Evolutionary conservation across 2,113 vertebrate genomes (phyloP).

Genomic region (Andinoacara biseriatus): DNA sequence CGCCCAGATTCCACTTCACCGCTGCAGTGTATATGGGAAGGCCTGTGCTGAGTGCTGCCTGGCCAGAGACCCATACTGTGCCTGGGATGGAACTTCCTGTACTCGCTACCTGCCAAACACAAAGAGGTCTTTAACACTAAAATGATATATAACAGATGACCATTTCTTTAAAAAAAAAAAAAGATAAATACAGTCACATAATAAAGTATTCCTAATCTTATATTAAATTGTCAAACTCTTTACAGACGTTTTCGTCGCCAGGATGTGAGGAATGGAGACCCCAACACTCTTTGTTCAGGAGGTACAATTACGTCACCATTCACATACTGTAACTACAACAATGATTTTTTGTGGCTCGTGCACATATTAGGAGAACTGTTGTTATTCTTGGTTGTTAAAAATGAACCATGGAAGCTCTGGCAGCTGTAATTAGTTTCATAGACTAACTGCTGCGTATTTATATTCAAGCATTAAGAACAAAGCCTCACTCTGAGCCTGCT

Average conservation of each 20-base stretch:
- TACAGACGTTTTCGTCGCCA: conserved; percentile 92
- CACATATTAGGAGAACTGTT: not conserved
- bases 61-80: conserved; percentile 96
- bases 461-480: conserved; percentile 15
- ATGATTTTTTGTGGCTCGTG: not conserved
- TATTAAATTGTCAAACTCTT: not conserved
- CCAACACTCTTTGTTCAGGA: conserved; percentile 91
- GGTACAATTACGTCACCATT: conserved; percentile 73
- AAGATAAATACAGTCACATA: not conserved
- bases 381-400: not conserved
- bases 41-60: conserved; percentile 96
- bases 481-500: not conserved
- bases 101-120: conserved; percentile 93
- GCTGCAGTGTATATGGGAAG: conserved; percentile 91
- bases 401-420: not conserved
- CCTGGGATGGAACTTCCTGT: conserved; percentile 93
- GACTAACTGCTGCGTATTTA: not conserved
- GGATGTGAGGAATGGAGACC: conserved; percentile 94
- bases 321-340: not conserved
- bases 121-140: conserved; percentile 82
- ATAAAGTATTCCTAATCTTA: not conserved
- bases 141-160: not conserved
- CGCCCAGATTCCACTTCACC: conserved; percentile 92
- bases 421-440: not conserved
- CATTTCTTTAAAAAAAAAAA: not conserved